Evolutionary conservation across 2,113 vertebrate species (phyloP).

Genomic region (Capreolus pygargus): DNA sequence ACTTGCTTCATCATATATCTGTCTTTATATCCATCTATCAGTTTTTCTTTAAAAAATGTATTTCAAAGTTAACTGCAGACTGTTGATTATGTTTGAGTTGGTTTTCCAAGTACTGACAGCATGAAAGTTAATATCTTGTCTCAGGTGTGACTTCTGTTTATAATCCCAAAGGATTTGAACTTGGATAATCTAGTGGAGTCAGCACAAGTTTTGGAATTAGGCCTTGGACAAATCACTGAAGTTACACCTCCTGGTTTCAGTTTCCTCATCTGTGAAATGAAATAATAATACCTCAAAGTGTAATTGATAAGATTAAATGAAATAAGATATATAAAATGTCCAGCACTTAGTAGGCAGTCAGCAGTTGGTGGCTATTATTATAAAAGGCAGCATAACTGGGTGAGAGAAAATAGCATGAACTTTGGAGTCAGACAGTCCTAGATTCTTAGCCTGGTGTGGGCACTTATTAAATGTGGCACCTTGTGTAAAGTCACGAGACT

Average conservation of each 20-base stretch:
- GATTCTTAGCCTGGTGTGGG: not conserved
- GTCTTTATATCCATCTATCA: not conserved
- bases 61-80: slow-evolving; percentile 37
- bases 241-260: slow-evolving; percentile 6
- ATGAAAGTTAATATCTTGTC: not conserved
- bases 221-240: not conserved
- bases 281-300: not conserved
- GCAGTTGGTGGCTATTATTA: not conserved
- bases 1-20: not conserved
- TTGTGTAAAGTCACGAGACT: not conserved
- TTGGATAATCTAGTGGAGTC: slow-evolving; percentile 25
- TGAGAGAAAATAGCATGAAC: not conserved
- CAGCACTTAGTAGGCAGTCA: not conserved
- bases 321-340: not conserved
- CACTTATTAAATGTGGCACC: not conserved
- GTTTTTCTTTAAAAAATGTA: not conserved
- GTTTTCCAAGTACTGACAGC: slow-evolving; percentile 24
- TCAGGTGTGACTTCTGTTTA: not conserved
- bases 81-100: slow-evolving; percentile 1
- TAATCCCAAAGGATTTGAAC: not conserved
- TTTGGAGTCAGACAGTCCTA: not conserved
- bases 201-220: slow-evolving; percentile 37
- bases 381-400: not conserved
- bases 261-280: slow-evolving; percentile 25
- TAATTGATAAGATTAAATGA: not conserved